These are phyloP conservation scores for Spisula subtruncata DNA, from an alignment of 2,888 invertebrate species.

Conservation along the genomic window DNA sequence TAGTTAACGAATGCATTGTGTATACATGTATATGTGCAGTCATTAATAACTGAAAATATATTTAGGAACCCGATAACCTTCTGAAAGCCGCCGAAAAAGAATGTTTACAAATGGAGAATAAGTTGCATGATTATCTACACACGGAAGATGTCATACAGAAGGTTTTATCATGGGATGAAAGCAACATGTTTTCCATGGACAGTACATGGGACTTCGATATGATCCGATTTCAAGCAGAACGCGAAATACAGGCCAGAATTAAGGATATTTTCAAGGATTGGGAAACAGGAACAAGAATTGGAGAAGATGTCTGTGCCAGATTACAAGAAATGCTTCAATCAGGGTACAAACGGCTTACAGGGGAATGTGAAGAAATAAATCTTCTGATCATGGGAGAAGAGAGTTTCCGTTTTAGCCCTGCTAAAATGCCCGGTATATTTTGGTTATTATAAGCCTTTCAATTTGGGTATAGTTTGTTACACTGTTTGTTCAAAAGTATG, in stretches of 20 bases:
- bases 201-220: slow-evolving; percentile 67
- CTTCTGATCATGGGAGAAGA: slow-evolving; percentile 59
- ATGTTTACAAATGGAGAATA: slow-evolving; percentile 59
- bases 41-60: not conserved
- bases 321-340: slow-evolving; percentile 60
- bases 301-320: slow-evolving; percentile 51
- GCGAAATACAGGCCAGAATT: slow-evolving; percentile 59
- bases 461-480: too few relatives aligned
- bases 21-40: too few relatives aligned
- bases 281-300: slow-evolving; percentile 57
- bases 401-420: too few relatives aligned
- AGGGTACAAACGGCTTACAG: slow-evolving; percentile 67
- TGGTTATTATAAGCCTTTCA: too few relatives aligned
- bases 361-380: slow-evolving; percentile 66
- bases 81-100: slow-evolving; percentile 45
- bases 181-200: slow-evolving; percentile 47
- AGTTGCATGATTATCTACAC: slow-evolving; percentile 57
- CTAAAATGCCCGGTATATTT: too few relatives aligned
- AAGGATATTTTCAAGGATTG: slow-evolving; percentile 59
- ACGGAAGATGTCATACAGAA: slow-evolving; percentile 43
- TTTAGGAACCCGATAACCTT: slow-evolving; percentile 56
- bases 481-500: too few relatives aligned
- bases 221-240: slow-evolving; percentile 66
- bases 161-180: slow-evolving; percentile 51
- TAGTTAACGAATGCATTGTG: too few relatives aligned